These are phyloP conservation scores for Seira sanloemensis DNA, from an alignment of 2,888 invertebrate species.

Conservation along the genomic window DNA sequence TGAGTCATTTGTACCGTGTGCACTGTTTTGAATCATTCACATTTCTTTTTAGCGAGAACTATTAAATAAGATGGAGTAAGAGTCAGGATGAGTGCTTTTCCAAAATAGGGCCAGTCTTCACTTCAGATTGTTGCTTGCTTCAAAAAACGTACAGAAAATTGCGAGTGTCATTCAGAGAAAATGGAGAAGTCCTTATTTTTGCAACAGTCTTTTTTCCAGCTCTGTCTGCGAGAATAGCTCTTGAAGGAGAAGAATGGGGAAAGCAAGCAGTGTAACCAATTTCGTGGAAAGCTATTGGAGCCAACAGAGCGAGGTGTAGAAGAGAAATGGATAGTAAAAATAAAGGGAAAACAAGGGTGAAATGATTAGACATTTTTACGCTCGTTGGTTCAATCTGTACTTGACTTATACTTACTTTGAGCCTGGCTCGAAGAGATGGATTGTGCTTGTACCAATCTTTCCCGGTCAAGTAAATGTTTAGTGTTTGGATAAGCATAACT, in stretches of 20 bases:
- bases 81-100: no score
- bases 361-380: constrained; percentile 43
- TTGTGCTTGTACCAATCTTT: no score
- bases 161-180: constrained; percentile 29
- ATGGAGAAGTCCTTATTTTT: neutral
- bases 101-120: no score
- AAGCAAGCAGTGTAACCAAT: constrained; percentile 22
- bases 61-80: neutral
- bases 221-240: neutral
- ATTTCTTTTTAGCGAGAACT: neutral
- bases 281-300: constrained; percentile 32
- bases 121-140: constrained; percentile 31
- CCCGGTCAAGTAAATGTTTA: no score
- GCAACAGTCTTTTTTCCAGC: constrained; percentile 7
- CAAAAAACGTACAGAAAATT: constrained; percentile 19
- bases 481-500: no score
- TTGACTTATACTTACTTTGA: no score
- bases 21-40: no score
- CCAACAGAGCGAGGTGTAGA: constrained; percentile 37
- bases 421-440: no score
- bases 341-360: constrained; percentile 8
- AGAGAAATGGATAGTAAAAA: constrained; percentile 17
- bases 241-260: neutral
- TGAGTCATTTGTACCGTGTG: constrained; percentile 7
- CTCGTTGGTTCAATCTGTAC: no score